Evolutionary conservation across 2,113 vertebrate genomes (phyloP), one percentile per base, ranked within the genome.

Genomic region (Anarhynchus alexandrinus): DNA sequence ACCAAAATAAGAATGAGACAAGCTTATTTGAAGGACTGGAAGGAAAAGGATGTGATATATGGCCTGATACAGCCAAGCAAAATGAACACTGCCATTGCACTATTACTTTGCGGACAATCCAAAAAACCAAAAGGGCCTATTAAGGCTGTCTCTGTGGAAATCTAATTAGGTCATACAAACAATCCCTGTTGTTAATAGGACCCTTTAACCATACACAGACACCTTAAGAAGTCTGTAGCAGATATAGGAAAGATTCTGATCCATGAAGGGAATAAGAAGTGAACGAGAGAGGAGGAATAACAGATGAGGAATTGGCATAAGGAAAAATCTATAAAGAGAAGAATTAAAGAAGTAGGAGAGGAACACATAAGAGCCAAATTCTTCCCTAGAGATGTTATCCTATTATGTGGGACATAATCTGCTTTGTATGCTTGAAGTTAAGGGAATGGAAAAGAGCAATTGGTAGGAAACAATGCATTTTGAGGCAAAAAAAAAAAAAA

Each of bases 41-140:
- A 95, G 88, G 92, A 93, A 97, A 95, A 92, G 62, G 61, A 94
- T 38, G 62, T 96, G 96, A 92, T 97, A 97, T 57, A 58, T 96
- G 26, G 22, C 93, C 96, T 93, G 82, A 95, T 67, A 67, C 4
- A 94, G 96, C 97, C 96, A 92, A 90, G 96, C 81, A 96, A 98
- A 98, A 97, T 94, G 96, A 98, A 80, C 40, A 6, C 70, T 88
- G 95, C 95, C 83, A 73, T 93, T 93, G 94, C 92, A 30, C 71
- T 90, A 49, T 94, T 94, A 93, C 92, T 84, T 95, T 89, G 95
- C 13, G 38, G 93, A 97, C 92, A 96, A 95, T 94, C 93, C 95
- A 93, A 83, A 93, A 96, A 93, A 93, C 90, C 90, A 52, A 88
- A 94, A 95, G 80, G 45, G 45, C 90, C 45, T 90, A 95, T 97